Base-by-base conservation (phyloP, 2,888 invertebrate genomes). In the Lymantria dispar region DNA sequence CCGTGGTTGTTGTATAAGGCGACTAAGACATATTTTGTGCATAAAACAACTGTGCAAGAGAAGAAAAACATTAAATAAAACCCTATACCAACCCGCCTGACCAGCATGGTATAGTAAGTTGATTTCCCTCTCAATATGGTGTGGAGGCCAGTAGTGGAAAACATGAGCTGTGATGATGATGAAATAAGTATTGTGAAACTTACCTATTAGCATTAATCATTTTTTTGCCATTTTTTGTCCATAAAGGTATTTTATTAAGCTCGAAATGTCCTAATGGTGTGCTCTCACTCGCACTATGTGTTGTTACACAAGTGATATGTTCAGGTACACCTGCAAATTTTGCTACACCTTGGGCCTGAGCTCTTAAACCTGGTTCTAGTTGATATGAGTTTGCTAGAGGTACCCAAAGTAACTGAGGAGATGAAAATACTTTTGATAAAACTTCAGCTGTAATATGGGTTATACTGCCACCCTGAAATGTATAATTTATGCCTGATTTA, bases 361-460 rank as follows among this genome's bases (percentile, higher is more conserved):
- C 89, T 63, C 91, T 92, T 29, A 96, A 76, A 3, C 94, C 94
- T 43, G 94, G 93, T 63, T 92, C 87, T 85, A 95, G 93, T 42
- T 93, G 93, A 36, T 94, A 83, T 42, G 95, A 94, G 54, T 94
- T 94, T 11, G 94, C 93, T 30, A 98, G 74, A 0, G 97, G 95
- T 53, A 97, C 91, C 78, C 96, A 95, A 14, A 97, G 79, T 0
- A 96, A 80, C 53, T 94, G 93, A 0, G 93, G 91, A 8, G 92
- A 92, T 14, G 83, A 70, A 42, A 93, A 94, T 7, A 96, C 87
- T 78, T 93, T 92, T 60, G 94, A 87, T 47, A 96, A 92, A 0
- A 96, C 95, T 84, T 96, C 97, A 58, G 94, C 93, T 0, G 95
- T 96, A 15, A 98, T 83, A 81, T 97, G 95, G 0, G 97, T 96